A percentile compares a stretch with the other conserved stretches of the same genome.
phyloP scores from a whole-genome alignment of 2,113 vertebrate genomes.

The Microtus richardsoni region DNA sequence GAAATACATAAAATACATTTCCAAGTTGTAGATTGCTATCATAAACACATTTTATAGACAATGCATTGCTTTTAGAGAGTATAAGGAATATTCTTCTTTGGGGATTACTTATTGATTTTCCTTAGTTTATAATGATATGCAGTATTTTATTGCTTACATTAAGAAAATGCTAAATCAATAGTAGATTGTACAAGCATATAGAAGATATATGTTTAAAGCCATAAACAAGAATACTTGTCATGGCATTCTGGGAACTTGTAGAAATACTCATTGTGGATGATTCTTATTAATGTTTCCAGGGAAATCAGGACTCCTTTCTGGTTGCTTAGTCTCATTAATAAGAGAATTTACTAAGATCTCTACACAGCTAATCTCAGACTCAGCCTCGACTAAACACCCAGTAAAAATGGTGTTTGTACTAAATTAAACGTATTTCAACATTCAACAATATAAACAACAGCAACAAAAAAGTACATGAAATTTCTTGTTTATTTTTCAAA shows the following conservation, averaged over 20 bases:
- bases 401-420: background rate
- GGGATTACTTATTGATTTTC: conserved; percentile 58
- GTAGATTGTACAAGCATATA: background rate
- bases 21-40: conserved; percentile 42
- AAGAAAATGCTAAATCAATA: conserved; percentile 55
- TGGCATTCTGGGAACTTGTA: background rate
- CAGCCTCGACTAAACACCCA: background rate
- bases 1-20: background rate
- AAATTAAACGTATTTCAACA: background rate
- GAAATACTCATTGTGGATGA: background rate
- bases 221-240: background rate
- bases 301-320: background rate
- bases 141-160: conserved; percentile 57
- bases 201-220: background rate
- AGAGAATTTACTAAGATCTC: background rate
- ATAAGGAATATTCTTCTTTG: conserved; percentile 45
- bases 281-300: background rate
- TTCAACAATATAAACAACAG: background rate
- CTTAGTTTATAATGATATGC: conserved; percentile 28
- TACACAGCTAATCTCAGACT: background rate
- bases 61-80: conserved; percentile 21
- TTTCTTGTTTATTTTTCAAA: background rate
- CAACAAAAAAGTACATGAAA: background rate
- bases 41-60: conserved; percentile 61
- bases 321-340: background rate